Evolutionary conservation across 2,888 invertebrate species (phyloP).

Genomic region (Ceratothoa steindachneri): DNA sequence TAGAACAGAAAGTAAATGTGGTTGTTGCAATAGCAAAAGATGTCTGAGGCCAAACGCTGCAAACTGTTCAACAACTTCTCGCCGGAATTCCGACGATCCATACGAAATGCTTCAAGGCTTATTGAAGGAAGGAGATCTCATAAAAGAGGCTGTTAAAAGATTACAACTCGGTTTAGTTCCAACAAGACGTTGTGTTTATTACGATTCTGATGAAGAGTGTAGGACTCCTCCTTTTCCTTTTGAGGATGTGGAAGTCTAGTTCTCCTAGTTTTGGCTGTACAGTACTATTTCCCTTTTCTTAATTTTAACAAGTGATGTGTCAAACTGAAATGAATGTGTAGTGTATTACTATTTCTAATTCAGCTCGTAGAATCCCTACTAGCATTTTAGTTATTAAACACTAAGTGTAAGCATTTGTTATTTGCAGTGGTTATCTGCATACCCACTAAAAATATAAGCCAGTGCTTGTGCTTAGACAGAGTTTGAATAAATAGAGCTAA

Average conservation of each 20-base stretch:
- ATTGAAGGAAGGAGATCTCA: conserved; percentile 61
- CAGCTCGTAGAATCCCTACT: too few relatives aligned
- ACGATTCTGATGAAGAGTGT: conserved; percentile 59
- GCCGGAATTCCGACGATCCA: conserved; percentile 58
- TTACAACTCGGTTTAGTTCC: conserved; percentile 58
- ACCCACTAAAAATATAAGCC: too few relatives aligned
- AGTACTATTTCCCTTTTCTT: too few relatives aligned
- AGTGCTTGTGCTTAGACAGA: too few relatives aligned
- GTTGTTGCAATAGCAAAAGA: conserved; percentile 43
- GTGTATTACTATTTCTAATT: too few relatives aligned
- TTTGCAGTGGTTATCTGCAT: too few relatives aligned
- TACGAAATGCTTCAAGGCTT: conserved; percentile 63
- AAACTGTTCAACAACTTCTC: conserved; percentile 17
- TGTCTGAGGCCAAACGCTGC: conserved; percentile 34
- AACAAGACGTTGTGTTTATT: conserved; percentile 59
- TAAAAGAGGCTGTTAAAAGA: conserved; percentile 63
- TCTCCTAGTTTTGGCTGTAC: not conserved
- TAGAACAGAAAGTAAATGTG: conserved; percentile 51
- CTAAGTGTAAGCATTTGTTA: too few relatives aligned
- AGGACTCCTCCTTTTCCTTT: conserved; percentile 50
- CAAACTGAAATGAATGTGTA: too few relatives aligned
- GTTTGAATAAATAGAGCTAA: too few relatives aligned
- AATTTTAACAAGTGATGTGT: too few relatives aligned
- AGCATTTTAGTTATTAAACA: too few relatives aligned
- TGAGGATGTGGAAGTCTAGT: conserved; percentile 44